Evolutionary conservation across 2,888 invertebrate genomes (phyloP).

Genomic region (Drosophila merina): DNA sequence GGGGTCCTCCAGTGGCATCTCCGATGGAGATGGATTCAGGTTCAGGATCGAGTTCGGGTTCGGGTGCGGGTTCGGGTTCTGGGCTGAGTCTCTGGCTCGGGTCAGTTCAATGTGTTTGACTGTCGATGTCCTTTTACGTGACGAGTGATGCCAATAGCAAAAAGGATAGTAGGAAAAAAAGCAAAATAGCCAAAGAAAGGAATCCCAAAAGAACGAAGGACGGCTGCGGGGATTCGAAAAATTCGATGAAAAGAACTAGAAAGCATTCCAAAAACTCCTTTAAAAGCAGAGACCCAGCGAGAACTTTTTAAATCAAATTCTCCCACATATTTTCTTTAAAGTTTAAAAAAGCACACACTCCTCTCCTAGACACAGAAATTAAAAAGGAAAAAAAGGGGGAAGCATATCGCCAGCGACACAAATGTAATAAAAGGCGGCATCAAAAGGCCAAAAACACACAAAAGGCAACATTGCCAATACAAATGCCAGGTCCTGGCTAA

Average conservation of each 20-base stretch:
- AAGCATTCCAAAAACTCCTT: conserved; percentile 1
- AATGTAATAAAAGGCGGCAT: conserved; percentile 53
- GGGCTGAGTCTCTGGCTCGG: conserved; percentile 43
- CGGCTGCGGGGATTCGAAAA: not conserved
- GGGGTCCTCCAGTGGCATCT: not conserved
- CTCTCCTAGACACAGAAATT: not conserved
- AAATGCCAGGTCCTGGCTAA: conserved; percentile 51
- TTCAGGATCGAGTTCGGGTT: conserved; percentile 16
- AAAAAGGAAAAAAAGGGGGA: not conserved
- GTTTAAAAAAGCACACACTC: not conserved
- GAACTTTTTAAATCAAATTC: not conserved
- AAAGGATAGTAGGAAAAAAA: conserved; percentile 4
- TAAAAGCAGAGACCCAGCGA: not conserved
- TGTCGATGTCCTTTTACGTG: conserved; percentile 46
- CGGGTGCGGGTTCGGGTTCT: conserved; percentile 14
- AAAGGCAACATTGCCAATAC: conserved; percentile 40
- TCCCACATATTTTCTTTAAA: not conserved
- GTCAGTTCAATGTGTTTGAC: conserved; percentile 51
- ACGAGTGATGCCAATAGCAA: conserved; percentile 47
- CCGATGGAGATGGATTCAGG: not conserved
- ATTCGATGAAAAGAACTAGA: not conserved
- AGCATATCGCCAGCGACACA: conserved; percentile 28
- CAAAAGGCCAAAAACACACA: conserved; percentile 58
- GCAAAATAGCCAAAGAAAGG: not conserved
- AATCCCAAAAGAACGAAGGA: conserved; percentile 7